These are phyloP conservation scores for Muschampia plurimacula DNA, from an alignment of 2,888 invertebrate species.

Conservation along the genomic window DNA sequence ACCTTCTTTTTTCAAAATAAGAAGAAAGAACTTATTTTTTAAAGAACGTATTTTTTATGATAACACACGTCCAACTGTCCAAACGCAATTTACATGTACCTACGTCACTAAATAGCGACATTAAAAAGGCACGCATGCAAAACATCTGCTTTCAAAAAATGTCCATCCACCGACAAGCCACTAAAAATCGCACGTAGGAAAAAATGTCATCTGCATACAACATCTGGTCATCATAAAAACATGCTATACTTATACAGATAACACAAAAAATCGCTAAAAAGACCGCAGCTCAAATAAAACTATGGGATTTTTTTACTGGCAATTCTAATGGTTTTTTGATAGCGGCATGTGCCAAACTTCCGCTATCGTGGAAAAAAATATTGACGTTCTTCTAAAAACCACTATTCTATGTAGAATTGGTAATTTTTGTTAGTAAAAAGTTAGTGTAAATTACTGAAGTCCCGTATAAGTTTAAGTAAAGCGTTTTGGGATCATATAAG, in stretches of 20 bases:
- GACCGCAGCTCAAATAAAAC: slow-evolving; percentile 65
- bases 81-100: slow-evolving; percentile 14
- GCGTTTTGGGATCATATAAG: not conserved
- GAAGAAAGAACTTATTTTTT: not conserved
- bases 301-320: slow-evolving; percentile 58
- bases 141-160: slow-evolving; percentile 80
- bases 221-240: slow-evolving; percentile 80
- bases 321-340: slow-evolving; percentile 61
- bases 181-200: slow-evolving; percentile 81
- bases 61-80: slow-evolving; percentile 6
- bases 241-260: slow-evolving; percentile 60
- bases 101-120: slow-evolving; percentile 8
- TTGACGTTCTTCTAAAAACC: slow-evolving; percentile 22
- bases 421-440: slow-evolving; percentile 10
- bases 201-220: slow-evolving; percentile 84
- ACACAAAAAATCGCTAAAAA: slow-evolving; percentile 75
- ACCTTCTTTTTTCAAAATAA: not conserved
- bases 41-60: not conserved
- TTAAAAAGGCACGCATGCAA: slow-evolving; percentile 55
- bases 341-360: slow-evolving; percentile 77
- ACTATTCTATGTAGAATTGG: not conserved
- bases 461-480: not conserved
- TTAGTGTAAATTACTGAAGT: not conserved
- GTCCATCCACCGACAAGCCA: slow-evolving; percentile 65
- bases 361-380: slow-evolving; percentile 49